phyloP scores from a whole-genome alignment of 2,888 invertebrate genomes.

The Disparrhopalites patrizii region DNA sequence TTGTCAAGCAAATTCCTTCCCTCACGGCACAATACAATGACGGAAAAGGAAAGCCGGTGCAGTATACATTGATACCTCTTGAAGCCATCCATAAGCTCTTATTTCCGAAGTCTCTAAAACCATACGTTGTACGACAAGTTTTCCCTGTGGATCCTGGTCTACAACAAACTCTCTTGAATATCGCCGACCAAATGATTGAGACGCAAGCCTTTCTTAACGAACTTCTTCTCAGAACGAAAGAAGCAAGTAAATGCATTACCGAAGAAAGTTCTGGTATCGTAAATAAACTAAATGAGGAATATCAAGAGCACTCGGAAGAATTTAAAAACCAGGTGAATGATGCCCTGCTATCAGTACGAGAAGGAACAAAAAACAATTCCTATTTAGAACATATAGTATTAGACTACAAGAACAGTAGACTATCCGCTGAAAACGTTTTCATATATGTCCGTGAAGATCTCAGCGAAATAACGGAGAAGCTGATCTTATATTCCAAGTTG shows the following conservation, averaged over 20 bases:
- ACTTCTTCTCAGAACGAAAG: background rate
- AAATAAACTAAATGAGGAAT: background rate
- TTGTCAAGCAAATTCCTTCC: background rate
- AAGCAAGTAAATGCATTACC: background rate
- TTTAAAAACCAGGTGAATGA: background rate
- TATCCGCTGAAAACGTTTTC: background rate
- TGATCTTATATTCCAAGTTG: background rate
- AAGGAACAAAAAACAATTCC: background rate
- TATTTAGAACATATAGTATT: background rate
- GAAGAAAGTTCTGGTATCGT: background rate
- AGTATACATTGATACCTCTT: background rate
- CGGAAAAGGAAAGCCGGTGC: background rate
- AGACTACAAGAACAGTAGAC: background rate
- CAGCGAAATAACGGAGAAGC: background rate
- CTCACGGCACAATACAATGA: background rate
- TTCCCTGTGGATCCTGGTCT: background rate
- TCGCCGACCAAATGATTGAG: background rate
- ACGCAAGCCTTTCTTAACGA: background rate
- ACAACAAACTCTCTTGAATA: background rate
- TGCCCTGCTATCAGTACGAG: background rate
- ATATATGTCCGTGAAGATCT: background rate
- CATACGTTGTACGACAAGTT: no score
- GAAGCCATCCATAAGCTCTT: background rate
- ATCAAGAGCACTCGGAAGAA: background rate
- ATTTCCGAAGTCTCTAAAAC: no score